These are phyloP conservation scores for Peromyscus polionotus DNA, from an alignment of 2,113 vertebrate species.

Conservation along the genomic window DNA sequence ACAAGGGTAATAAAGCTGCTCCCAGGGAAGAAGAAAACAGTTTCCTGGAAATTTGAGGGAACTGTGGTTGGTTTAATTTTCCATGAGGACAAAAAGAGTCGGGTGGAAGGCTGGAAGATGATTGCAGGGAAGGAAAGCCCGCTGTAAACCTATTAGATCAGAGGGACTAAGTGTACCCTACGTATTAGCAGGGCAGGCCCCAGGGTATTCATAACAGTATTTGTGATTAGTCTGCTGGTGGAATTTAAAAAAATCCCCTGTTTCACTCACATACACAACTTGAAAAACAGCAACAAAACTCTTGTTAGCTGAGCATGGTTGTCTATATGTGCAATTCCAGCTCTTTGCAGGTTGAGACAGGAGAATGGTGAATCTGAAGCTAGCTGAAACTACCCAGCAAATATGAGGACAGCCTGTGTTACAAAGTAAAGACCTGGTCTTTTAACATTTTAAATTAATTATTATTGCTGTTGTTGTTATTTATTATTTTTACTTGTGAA, in stretches of 20 bases:
- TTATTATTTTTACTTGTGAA: neutral
- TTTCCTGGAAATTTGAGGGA: neutral
- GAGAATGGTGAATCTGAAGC: neutral
- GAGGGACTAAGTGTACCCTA: neutral
- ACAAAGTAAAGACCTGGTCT: neutral
- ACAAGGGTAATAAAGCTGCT: neutral
- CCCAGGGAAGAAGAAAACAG: neutral
- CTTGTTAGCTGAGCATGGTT: neutral
- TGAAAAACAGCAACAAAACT: too few species aligned
- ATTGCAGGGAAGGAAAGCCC: neutral
- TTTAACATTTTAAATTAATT: neutral
- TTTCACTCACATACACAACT: neutral
- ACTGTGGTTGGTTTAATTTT: neutral
- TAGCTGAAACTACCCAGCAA: neutral
- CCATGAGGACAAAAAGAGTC: neutral
- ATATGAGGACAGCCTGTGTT: neutral
- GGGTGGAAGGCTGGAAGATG: neutral
- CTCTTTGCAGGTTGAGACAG: neutral
- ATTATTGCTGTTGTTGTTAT: neutral
- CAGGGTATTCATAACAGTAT: neutral
- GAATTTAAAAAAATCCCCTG: neutral
- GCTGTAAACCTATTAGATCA: neutral
- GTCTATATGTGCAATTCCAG: neutral
- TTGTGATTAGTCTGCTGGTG: neutral
- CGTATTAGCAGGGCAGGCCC: neutral